Conservation (phyloP, 2,888 invertebrate species). For the Mesorhabditis spiculigera region DNA sequence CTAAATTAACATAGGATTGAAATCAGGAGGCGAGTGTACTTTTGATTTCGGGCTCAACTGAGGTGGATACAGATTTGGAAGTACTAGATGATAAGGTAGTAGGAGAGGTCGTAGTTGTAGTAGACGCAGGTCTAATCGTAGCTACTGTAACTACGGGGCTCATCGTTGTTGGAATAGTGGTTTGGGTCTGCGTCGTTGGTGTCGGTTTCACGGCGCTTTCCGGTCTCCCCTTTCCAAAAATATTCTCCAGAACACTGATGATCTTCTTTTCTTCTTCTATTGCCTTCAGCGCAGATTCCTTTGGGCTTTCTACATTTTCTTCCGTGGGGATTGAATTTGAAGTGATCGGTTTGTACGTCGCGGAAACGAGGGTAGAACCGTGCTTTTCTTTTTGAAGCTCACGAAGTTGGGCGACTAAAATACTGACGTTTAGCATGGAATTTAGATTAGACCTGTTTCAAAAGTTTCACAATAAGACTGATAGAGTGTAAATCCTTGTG, state of each 20-base stretch:
- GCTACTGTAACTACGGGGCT: background rate
- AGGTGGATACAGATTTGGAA: background rate
- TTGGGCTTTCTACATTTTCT: background rate
- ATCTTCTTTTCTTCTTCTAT: too few relatives aligned
- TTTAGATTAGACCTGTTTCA: background rate
- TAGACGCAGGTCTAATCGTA: constrained; percentile 17
- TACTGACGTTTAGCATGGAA: background rate
- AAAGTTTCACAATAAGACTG: background rate
- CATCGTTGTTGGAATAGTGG: too few relatives aligned
- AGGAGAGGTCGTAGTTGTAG: constrained; percentile 8
- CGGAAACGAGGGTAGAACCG: background rate
- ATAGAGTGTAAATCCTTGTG: constrained; percentile 31
- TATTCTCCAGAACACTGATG: too few relatives aligned
- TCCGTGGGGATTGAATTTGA: background rate
- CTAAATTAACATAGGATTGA: constrained; percentile 21
- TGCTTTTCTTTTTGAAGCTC: background rate
- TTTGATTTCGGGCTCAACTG: background rate
- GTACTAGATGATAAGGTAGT: constrained; percentile 1
- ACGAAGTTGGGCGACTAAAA: background rate
- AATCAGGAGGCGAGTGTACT: background rate
- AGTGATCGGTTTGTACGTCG: background rate
- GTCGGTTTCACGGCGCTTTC: too few relatives aligned
- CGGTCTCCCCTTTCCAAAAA: too few relatives aligned
- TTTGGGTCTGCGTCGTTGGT: too few relatives aligned
- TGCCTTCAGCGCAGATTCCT: background rate